Percentiles rank a stretch among this genome's conserved stretches.
These are phyloP conservation scores for Rhamphomyia laevipes DNA, from an alignment of 2,888 invertebrate species.

Conservation along the genomic window DNA sequence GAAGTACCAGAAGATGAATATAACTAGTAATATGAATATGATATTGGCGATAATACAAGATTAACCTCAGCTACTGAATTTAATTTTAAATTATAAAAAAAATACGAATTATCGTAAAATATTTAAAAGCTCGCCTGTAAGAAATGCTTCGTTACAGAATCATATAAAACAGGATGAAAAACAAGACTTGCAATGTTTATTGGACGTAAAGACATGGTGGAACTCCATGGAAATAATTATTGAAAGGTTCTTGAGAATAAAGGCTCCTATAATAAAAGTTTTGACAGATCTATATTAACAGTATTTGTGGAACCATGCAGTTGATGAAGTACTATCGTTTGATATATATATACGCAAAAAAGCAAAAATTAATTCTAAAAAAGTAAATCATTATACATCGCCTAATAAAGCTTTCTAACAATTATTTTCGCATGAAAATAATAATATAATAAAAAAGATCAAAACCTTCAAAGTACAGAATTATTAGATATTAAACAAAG, in stretches of 20 bases:
- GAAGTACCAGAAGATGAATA: too few relatives aligned
- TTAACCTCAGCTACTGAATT: not conserved
- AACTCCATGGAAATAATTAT: slow-evolving; percentile 1
- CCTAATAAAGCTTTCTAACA: too few relatives aligned
- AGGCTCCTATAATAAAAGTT: not conserved
- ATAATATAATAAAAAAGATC: too few relatives aligned
- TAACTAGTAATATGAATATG: too few relatives aligned
- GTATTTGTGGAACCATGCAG: not conserved
- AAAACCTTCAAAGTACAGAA: too few relatives aligned
- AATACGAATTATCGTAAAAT: slow-evolving; percentile 1
- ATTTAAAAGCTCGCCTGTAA: slow-evolving; percentile 2
- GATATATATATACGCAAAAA: too few relatives aligned
- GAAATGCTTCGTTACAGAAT: slow-evolving; percentile 1
- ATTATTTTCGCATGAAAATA: too few relatives aligned
- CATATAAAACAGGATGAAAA: not conserved
- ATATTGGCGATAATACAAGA: not conserved
- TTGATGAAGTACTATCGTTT: not conserved
- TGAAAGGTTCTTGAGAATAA: not conserved
- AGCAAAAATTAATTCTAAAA: too few relatives aligned
- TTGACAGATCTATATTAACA: not conserved
- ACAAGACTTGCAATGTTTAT: not conserved
- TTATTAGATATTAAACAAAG: too few relatives aligned
- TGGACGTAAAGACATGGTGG: slow-evolving; percentile 3
- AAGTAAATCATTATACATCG: too few relatives aligned
- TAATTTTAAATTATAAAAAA: not conserved